These are phyloP conservation scores for Orcinus orca DNA, from an alignment of 2,113 vertebrate species.

Conservation along the genomic window DNA sequence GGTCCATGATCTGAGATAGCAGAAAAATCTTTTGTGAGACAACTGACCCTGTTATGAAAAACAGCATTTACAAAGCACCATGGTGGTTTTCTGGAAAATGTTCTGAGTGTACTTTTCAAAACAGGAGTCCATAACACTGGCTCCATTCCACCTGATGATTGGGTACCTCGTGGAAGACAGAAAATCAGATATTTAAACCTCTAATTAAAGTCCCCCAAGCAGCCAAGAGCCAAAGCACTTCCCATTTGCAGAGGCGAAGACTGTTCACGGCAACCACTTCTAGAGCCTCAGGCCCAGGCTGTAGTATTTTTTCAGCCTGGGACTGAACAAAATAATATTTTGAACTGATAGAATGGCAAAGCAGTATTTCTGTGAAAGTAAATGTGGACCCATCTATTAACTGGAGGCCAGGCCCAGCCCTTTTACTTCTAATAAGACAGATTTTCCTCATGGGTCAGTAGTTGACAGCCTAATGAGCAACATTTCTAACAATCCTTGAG, in stretches of 20 bases:
- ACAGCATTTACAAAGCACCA: background rate
- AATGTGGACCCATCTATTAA: background rate
- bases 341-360: background rate
- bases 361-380: background rate
- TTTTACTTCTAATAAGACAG: background rate
- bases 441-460: background rate
- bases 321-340: too few relatives aligned
- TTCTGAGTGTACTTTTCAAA: background rate
- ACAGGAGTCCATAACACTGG: background rate
- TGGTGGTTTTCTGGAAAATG: background rate
- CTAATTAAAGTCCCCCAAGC: background rate
- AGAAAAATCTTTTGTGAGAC: conserved; percentile 27
- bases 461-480: background rate
- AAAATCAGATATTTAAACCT: background rate
- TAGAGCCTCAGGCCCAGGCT: background rate
- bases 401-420: background rate
- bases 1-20: conserved; percentile 93
- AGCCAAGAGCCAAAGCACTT: background rate
- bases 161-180: background rate
- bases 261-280: background rate
- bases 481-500: background rate
- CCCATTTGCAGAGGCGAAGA: background rate
- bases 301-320: background rate
- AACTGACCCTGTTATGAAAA: background rate
- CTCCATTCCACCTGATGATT: background rate